Conservation (phyloP, 2,888 invertebrate species). For the Ryuthela nishihirai region DNA sequence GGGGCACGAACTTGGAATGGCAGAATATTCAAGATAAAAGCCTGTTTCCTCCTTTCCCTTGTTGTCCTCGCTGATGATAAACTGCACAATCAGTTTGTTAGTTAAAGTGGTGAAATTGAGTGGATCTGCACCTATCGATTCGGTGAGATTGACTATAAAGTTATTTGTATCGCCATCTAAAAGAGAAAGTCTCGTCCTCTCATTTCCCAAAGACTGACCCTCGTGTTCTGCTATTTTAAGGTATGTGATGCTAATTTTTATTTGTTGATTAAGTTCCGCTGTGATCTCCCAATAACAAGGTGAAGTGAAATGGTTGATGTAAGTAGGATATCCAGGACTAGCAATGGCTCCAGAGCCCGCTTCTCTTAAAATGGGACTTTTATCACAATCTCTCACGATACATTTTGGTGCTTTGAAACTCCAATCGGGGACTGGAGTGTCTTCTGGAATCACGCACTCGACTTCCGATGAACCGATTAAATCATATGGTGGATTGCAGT, state of each 20-base stretch:
- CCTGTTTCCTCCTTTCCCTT: slow-evolving; percentile 20
- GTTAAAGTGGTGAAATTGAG: slow-evolving; percentile 28
- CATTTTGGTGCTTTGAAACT: slow-evolving; percentile 23
- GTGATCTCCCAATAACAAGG: slow-evolving; percentile 31
- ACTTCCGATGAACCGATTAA: slow-evolving; percentile 19
- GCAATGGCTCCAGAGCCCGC: slow-evolving; percentile 23
- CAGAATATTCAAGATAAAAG: slow-evolving; percentile 26
- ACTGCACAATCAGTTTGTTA: slow-evolving; percentile 23
- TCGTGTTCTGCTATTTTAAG: slow-evolving; percentile 13
- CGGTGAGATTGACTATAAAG: slow-evolving; percentile 16
- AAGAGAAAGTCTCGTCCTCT: slow-evolving; percentile 13
- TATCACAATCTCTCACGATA: slow-evolving; percentile 20
- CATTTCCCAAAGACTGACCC: slow-evolving; percentile 15
- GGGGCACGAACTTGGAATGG: slow-evolving; percentile 22
- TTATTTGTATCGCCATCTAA: slow-evolving; percentile 19
- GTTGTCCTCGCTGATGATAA: slow-evolving; percentile 4
- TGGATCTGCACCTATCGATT: slow-evolving; percentile 8
- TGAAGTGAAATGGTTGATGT: slow-evolving; percentile 4
- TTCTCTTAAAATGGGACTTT: slow-evolving; percentile 9
- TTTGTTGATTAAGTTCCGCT: slow-evolving; percentile 25
- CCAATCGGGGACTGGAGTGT: slow-evolving; percentile 32
- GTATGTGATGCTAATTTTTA: slow-evolving; percentile 20
- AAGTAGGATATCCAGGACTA: slow-evolving; percentile 29
- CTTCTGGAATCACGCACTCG: slow-evolving; percentile 12
- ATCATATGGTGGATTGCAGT: slow-evolving; percentile 33